Percentiles rank a stretch among this genome's conserved stretches.
phyloP scores from a whole-genome alignment of 2,797 vertebrate species.

The Anabas testudineus region DNA sequence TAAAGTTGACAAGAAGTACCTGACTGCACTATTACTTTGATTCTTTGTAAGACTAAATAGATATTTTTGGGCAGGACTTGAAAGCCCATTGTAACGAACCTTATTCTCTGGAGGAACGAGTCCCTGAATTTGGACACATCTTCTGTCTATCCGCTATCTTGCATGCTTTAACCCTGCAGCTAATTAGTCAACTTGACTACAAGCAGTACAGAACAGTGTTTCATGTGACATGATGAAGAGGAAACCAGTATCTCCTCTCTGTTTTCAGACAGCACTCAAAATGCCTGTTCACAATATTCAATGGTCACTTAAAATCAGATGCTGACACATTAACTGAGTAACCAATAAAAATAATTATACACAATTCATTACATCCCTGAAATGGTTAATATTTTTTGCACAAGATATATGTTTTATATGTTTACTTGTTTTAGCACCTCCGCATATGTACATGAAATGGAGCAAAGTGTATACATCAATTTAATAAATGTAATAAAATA shows the following conservation, averaged over 20 bases:
- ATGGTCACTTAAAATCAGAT: constrained; percentile 10
- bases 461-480: no score
- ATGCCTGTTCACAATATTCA: constrained; percentile 11
- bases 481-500: no score
- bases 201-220: neutral
- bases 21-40: neutral
- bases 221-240: neutral
- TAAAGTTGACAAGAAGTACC: constrained; percentile 9
- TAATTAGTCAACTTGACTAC: constrained; percentile 5
- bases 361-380: neutral
- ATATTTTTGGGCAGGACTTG: neutral
- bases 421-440: neutral
- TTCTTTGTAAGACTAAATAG: neutral
- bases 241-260: constrained; percentile 6
- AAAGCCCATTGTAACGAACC: neutral
- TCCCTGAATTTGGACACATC: constrained; percentile 4
- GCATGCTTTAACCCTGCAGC: constrained; percentile 1
- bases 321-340: constrained; percentile 1
- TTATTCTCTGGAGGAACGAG: neutral
- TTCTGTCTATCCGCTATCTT: constrained; percentile 14
- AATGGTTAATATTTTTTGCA: neutral
- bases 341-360: neutral
- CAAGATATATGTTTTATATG: neutral
- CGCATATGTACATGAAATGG: no score
- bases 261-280: constrained; percentile 21